These are phyloP conservation scores for Zaprionus vittiger DNA, from an alignment of 1,140 invertebrate genomes.

Conservation along the genomic window DNA sequence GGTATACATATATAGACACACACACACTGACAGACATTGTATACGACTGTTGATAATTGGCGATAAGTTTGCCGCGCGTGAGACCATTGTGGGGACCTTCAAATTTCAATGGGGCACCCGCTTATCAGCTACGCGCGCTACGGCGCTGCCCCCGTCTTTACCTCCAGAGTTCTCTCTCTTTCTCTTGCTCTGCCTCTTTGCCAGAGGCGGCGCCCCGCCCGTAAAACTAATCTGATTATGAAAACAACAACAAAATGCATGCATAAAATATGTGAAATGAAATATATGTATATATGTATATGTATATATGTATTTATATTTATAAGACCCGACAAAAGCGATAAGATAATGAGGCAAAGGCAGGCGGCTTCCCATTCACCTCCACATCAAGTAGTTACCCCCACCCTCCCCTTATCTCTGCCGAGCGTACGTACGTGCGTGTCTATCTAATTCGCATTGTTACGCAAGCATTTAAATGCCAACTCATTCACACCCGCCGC, in stretches of 20 bases:
- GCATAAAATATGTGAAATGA: conserved; percentile 17
- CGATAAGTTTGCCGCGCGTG: conserved; percentile 44
- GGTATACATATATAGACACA: conserved; percentile 16
- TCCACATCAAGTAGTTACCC: background rate
- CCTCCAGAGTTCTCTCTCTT: background rate
- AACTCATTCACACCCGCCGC: background rate
- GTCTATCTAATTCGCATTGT: conserved; percentile 13
- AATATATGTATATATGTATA: conserved; percentile 10
- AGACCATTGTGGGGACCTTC: conserved; percentile 45
- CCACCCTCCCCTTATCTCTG: background rate
- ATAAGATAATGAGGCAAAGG: conserved; percentile 33
- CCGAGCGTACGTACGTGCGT: conserved; percentile 17
- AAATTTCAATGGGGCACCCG: conserved; percentile 31
- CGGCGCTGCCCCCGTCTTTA: conserved; percentile 2
- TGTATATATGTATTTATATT: conserved; percentile 17
- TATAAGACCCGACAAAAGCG: conserved; percentile 21
- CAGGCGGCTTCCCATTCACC: conserved; percentile 1
- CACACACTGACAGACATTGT: background rate
- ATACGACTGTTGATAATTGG: conserved; percentile 12
- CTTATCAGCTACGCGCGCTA: conserved; percentile 31
- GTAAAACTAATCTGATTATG: conserved; percentile 50
- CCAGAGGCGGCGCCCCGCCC: conserved; percentile 24
- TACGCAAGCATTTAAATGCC: conserved; percentile 23
- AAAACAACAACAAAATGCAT: conserved; percentile 18
- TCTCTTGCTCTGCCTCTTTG: background rate